These are phyloP conservation scores for Diplosoma virens DNA, from an alignment of 23 tunicate species.

Conservation along the genomic window DNA sequence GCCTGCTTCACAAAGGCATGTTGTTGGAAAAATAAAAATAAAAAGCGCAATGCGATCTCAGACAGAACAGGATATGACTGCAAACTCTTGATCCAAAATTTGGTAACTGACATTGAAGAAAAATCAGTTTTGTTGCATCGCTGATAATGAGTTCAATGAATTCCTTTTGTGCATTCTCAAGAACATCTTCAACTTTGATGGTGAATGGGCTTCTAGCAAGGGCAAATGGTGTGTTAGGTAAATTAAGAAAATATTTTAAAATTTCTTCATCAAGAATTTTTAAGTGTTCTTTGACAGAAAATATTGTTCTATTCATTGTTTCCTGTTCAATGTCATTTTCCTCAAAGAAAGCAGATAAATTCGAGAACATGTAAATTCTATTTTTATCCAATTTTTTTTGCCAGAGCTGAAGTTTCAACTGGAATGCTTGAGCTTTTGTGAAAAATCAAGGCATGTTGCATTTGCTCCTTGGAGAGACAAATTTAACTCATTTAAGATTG, in stretches of 20 bases:
- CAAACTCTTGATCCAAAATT: constrained; percentile 26
- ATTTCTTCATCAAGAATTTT: constrained; percentile 48
- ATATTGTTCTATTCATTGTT: constrained; percentile 49
- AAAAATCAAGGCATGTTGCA: constrained; percentile 51
- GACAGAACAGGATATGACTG: background rate
- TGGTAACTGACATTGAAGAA: constrained; percentile 27
- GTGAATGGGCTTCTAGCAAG: constrained; percentile 52
- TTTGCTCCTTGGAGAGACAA: constrained; percentile 35
- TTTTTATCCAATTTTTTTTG: constrained; percentile 33
- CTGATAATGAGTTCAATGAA: constrained; percentile 45
- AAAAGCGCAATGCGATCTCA: background rate
- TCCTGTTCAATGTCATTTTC: constrained; percentile 47
- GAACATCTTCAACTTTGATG: constrained; percentile 54
- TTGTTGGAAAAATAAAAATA: background rate
- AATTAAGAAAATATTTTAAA: constrained; percentile 33
- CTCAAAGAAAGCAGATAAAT: constrained; percentile 39
- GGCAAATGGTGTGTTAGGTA: constrained; percentile 45
- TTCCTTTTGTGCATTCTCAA: constrained; percentile 53
- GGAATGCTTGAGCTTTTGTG: constrained; percentile 31
- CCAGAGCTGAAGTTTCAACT: constrained; percentile 33
- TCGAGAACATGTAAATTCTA: constrained; percentile 17
- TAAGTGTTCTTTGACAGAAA: constrained; percentile 47
- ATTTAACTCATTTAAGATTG: constrained; percentile 47
- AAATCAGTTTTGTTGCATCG: constrained; percentile 33
- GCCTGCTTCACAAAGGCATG: background rate